Base-by-base conservation (phyloP, 2,113 vertebrate species). In the Muscicapa adusta region DNA sequence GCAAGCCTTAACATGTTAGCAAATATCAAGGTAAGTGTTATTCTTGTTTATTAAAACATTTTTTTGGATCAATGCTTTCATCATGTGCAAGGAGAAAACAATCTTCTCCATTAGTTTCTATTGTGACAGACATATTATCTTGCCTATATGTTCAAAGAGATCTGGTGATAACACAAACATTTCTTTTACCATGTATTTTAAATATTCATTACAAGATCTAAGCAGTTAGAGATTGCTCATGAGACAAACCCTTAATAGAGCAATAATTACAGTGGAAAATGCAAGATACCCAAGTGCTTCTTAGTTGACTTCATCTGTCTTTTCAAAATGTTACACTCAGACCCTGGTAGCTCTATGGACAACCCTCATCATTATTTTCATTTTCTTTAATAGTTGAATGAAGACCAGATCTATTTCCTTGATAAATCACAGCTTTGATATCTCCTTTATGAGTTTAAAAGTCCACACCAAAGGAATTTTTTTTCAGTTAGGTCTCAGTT, bases 21-120 rank as follows among this genome's bases (percentile, higher is more conserved):
- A 91, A 85, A 92, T 96, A 94, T 96, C 94, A 96, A 96, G 83
- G 92, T 96, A 97, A 92, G 94, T 94, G 89, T 86, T 96, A 88
- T 93, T 96, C 86, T 97, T 96, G 94, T 91, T 96, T 95, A 95
- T 96, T 94, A 97, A 92, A 94, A 76, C 48, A 53, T 91, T 96
- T 85, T 87, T 82, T 93, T 94, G 80, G 89, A 96, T 96, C 91
- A 94, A 54, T 93, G 88, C 45, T 85, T 90, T 91, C 77, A 94
- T 83, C 71, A 94, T 93, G 83, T 47, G 53, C 80, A 87, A 80
- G 71, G 61, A 85, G 77, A 91, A 96, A 91, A 95, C 70, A 78
- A 56, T 70, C 83, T 90, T 94, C 75, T 80, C 45, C n/a, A 28
- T 85, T 96, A 89, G 94, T 87, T 91, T 92, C 56, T 92, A 3